Base-by-base conservation (phyloP, 2,888 invertebrate genomes). In the Litoditis marina region DNA sequence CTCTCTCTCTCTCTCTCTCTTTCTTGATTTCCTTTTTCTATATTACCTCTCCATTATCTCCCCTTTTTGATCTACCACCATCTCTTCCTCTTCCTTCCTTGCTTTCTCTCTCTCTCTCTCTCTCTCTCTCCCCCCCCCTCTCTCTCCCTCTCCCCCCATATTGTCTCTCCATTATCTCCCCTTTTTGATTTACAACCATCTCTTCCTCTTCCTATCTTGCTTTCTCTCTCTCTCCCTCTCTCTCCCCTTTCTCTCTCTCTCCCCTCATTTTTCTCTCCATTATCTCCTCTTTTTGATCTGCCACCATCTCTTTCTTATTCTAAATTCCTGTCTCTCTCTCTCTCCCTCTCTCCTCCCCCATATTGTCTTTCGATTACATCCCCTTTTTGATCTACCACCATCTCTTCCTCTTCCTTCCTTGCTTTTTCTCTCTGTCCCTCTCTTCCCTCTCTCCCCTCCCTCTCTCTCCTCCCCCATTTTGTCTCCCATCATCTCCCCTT, bases 391-490 rank as follows among this genome's bases (percentile, higher is more conserved):
- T 34, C 50, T 39, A 44, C 52, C 56, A 52, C 34, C 44, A 13
- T 58, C 27, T 55, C 36, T 50, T n/a, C 34, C 49, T 34, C 31
- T 57, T 44, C 57, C 49, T 46, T 36, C 32, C 51, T 65, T 30
- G 53, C 32, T 54, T 51, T 62, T 56, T 46, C 55, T 61, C 49
- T 49, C 39, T 56, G 34, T 55, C 50, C 36, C 59, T 65, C 56
- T 58, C 59, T 54, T 52, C 54, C 60, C 51, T 53, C 61, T 55
- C 30, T 47, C 53, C 44, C 53, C 50, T 56, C 53, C 50, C 60
- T 60, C 54, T 63, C 61, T 55, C 61, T 66, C 60, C 50, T 56
- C 53, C 50, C 60, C 58, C 54, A 60, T 59, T 55, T 59, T 66
- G 58, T 64, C 57, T 65, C 53, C 42, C 22, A 31, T 34, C 44